A percentile compares a stretch with the other conserved stretches of the same genome.
Evolutionary conservation across 2,797 vertebrate species (phyloP).

Genomic region (Parauchenoglanis ngamensis): DNA sequence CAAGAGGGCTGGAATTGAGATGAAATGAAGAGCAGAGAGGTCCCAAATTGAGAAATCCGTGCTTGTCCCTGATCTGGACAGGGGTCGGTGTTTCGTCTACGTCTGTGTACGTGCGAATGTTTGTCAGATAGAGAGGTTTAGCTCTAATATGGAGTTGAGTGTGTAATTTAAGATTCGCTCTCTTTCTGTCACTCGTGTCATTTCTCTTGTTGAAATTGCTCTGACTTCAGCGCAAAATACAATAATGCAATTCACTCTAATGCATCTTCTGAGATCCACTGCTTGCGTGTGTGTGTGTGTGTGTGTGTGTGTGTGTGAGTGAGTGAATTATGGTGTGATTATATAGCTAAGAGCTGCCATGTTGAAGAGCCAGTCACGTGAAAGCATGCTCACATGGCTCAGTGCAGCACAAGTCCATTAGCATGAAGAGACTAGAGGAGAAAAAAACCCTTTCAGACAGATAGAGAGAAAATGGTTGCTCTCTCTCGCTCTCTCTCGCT

Average conservation of each 20-base stretch:
- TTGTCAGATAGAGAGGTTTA: constrained; percentile 15
- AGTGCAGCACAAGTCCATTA: constrained; percentile 58
- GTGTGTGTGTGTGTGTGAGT: not conserved
- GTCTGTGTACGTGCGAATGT: not conserved
- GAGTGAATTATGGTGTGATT: constrained; percentile 79
- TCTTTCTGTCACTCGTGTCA: constrained; percentile 14
- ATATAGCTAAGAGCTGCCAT: constrained; percentile 58
- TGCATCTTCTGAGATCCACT: not conserved
- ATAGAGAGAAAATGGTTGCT: constrained; percentile 33
- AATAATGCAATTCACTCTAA: constrained; percentile 35
- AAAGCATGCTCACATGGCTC: constrained; percentile 66
- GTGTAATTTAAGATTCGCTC: constrained; percentile 23
- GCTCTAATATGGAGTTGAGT: not conserved
- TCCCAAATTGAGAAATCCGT: constrained; percentile 17
- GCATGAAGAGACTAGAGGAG: constrained; percentile 33
- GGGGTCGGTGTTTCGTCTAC: not conserved
- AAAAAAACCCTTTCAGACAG: constrained; percentile 39
- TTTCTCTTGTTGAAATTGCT: constrained; percentile 22
- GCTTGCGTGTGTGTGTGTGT: constrained; percentile 16
- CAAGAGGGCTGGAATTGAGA: constrained; percentile 24
- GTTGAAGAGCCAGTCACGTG: constrained; percentile 62
- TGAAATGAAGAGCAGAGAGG: constrained; percentile 10
- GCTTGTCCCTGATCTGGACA: constrained; percentile 22
- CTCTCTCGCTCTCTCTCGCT: constrained; percentile 15
- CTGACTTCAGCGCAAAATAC: constrained; percentile 24